These are phyloP conservation scores for Callionymus lyra DNA, from an alignment of 2,113 vertebrate species.

Conservation along the genomic window DNA sequence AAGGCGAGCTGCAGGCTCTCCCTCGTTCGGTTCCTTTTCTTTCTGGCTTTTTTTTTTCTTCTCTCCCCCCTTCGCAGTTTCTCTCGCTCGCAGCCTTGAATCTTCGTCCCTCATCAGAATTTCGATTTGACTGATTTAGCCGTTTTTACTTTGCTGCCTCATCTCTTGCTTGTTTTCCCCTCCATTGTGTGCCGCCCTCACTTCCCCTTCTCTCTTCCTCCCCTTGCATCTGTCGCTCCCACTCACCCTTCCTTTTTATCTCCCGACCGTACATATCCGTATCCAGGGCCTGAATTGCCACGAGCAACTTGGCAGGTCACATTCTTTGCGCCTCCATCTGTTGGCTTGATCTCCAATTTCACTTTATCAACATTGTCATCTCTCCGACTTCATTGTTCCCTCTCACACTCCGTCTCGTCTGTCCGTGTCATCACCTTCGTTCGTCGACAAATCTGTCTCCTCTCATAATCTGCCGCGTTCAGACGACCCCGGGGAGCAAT, in stretches of 20 bases:
- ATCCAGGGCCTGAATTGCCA: conserved; percentile 35
- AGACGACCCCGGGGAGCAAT: conserved; percentile 23
- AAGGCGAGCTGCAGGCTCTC: conserved; percentile 52
- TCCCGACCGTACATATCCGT: conserved; percentile 43
- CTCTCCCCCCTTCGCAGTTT: conserved; percentile 21
- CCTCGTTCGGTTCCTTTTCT: conserved; percentile 31
- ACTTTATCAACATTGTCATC: conserved; percentile 51
- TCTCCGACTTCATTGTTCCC: conserved; percentile 38
- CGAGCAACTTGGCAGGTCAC: conserved; percentile 54
- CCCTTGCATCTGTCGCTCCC: conserved; percentile 46
- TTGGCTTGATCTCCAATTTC: conserved; percentile 54
- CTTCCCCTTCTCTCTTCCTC: conserved; percentile 29
- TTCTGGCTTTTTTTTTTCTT: conserved; percentile 11
- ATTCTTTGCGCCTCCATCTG: conserved; percentile 52
- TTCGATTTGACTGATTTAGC: conserved; percentile 28
- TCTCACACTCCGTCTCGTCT: conserved; percentile 10
- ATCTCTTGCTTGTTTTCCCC: conserved; percentile 17
- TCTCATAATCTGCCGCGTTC: conserved; percentile 28
- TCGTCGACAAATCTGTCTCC: conserved; percentile 22
- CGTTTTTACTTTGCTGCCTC: conserved; percentile 18
- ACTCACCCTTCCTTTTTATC: conserved; percentile 50
- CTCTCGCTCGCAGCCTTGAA: background rate
- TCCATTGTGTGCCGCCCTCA: conserved; percentile 21
- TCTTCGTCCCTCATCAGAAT: conserved; percentile 5
- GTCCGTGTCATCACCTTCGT: conserved; percentile 46